Evolutionary conservation across 2,888 invertebrate species (phyloP).

Genomic region (Drosophila heteroneura): DNA sequence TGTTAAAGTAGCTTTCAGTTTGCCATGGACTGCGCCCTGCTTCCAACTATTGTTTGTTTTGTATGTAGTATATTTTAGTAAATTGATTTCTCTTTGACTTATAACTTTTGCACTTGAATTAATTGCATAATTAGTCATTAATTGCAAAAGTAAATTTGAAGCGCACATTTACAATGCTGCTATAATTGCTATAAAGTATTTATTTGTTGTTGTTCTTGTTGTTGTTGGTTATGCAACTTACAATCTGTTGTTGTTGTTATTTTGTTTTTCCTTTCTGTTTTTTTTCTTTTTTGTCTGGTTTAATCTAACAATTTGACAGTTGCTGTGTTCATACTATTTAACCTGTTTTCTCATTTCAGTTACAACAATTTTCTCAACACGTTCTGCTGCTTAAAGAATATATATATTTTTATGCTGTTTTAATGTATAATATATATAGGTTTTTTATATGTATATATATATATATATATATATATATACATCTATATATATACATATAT

Average conservation of each 20-base stretch:
- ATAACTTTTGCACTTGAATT: conserved; percentile 28
- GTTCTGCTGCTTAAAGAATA: conserved; percentile 47
- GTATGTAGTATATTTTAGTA: conserved; percentile 19
- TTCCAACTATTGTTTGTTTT: conserved; percentile 53
- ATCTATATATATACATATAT: conserved; percentile 14
- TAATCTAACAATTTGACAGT: conserved; percentile 16
- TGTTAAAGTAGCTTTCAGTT: conserved; percentile 61
- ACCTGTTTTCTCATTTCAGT: conserved; percentile 12
- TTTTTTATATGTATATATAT: conserved; percentile 6
- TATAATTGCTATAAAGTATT: conserved; percentile 70
- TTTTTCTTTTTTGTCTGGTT: neutral
- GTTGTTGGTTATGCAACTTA: conserved; percentile 9
- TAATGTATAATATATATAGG: conserved; percentile 24
- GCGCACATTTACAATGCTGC: conserved; percentile 81
- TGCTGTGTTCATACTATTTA: neutral
- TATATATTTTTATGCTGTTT: conserved; percentile 25
- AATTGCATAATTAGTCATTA: conserved; percentile 31
- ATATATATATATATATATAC: neutral
- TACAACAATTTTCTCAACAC: conserved; percentile 35
- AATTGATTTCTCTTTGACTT: conserved; percentile 28
- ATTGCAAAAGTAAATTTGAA: conserved; percentile 68
- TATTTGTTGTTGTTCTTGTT: conserved; percentile 18
- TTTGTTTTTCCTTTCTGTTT: conserved; percentile 7
- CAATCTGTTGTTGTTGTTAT: conserved; percentile 15
- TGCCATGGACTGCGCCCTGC: conserved; percentile 61